Evolutionary conservation across 2,797 vertebrate species (phyloP).

Genomic region (Tenualosa thibaudeaui): DNA sequence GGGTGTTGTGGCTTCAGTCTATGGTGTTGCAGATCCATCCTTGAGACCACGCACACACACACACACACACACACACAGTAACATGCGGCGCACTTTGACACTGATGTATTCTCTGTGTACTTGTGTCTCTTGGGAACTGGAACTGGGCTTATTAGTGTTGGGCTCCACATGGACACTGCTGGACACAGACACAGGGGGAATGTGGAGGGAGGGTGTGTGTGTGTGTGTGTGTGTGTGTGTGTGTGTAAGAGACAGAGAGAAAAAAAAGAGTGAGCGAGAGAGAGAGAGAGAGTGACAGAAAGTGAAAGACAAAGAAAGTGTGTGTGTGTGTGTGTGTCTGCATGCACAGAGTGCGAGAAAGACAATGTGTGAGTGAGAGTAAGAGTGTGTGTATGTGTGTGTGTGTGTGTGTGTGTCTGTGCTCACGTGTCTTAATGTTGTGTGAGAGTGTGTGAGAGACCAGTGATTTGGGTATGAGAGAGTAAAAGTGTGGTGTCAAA

Average conservation of each 20-base stretch:
- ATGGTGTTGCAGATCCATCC: too few species aligned
- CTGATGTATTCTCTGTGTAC: slow-evolving; percentile 20
- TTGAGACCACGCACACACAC: background rate
- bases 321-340: background rate
- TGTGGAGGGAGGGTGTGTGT: background rate
- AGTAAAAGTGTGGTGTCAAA: background rate
- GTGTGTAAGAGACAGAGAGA: background rate
- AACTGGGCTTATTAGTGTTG: slow-evolving; percentile 1
- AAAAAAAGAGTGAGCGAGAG: background rate
- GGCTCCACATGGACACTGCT: background rate
- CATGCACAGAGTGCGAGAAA: background rate
- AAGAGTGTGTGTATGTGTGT: background rate
- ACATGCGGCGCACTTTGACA: background rate
- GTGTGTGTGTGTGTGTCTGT: background rate
- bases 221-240: slow-evolving; percentile 1
- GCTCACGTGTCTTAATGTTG: background rate
- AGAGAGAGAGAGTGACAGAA: background rate
- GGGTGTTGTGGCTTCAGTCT: too few species aligned
- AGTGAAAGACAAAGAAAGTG: background rate
- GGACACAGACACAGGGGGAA: background rate
- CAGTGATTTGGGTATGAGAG: background rate
- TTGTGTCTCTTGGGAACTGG: background rate
- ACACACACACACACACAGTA: background rate
- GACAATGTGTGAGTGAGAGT: background rate
- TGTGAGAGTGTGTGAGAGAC: background rate